phyloP scores from a whole-genome alignment of 2,797 vertebrate genomes.

The Amphiprion clarkii region DNA sequence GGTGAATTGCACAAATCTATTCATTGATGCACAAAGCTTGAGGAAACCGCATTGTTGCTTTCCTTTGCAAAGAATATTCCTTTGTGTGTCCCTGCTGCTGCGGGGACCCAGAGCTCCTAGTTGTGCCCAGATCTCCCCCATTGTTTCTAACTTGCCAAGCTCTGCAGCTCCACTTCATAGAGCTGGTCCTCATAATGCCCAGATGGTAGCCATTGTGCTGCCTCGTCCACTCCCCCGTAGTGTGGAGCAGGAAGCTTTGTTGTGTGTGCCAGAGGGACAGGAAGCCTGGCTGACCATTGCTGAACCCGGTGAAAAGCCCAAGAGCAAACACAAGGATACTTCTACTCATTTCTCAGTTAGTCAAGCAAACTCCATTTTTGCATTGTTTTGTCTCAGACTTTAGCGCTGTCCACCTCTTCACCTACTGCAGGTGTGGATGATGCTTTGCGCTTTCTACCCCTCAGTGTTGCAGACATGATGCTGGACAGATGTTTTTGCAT shows the following conservation, averaged over 20 bases:
- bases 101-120: conserved; percentile 61
- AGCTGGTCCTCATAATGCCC: conserved; percentile 79
- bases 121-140: conserved; percentile 73
- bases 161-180: conserved; percentile 72
- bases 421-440: background rate
- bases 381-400: background rate
- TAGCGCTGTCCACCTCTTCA: background rate
- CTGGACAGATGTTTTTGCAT: conserved; percentile 9
- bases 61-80: conserved; percentile 60
- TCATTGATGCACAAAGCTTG: conserved; percentile 26
- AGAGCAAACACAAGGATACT: conserved; percentile 59
- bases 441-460: background rate
- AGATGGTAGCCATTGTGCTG: conserved; percentile 88
- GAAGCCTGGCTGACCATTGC: conserved; percentile 77
- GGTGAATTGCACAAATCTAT: conserved; percentile 24
- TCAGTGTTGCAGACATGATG: conserved; percentile 20
- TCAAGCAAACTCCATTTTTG: conserved; percentile 11
- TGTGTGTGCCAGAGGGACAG: conserved; percentile 82
- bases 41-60: conserved; percentile 59
- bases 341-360: conserved; percentile 50
- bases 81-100: conserved; percentile 71
- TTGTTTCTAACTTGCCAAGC: conserved; percentile 77
- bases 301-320: conserved; percentile 69
- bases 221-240: conserved; percentile 73
- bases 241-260: conserved; percentile 84